Evolutionary conservation across 1,140 invertebrate species (phyloP).

Genomic region (Formica selysi): DNA sequence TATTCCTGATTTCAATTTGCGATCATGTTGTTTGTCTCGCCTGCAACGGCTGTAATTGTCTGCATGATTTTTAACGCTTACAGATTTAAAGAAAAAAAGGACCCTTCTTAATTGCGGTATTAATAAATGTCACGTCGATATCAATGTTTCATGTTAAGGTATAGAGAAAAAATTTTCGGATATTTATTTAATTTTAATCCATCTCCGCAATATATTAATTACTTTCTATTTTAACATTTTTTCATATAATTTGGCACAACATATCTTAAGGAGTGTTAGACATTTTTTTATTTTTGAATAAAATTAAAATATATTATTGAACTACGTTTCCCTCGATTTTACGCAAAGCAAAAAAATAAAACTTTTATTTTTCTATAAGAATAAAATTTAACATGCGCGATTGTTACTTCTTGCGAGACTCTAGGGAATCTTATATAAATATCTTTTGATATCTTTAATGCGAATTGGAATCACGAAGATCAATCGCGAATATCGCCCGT

Average conservation of each 20-base stretch:
- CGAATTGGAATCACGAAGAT: conserved; percentile 2
- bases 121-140: not conserved
- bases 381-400: conserved; percentile 1
- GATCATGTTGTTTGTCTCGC: conserved; percentile 10
- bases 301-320: not conserved
- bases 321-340: not conserved
- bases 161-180: not conserved
- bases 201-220: not conserved
- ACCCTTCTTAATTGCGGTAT: not conserved
- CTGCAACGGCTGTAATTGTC: not conserved
- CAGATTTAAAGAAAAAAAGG: not conserved
- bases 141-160: not conserved
- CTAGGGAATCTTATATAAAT: not conserved
- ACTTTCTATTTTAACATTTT: not conserved
- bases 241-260: not conserved
- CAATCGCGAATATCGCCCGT: not conserved
- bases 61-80: not conserved
- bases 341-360: not conserved
- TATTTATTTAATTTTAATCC: not conserved
- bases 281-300: not conserved
- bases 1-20: conserved; percentile 16
- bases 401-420: not conserved
- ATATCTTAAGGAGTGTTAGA: not conserved
- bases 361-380: not conserved
- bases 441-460: not conserved